Conservation (phyloP, 2,888 invertebrate genomes). For the Noctua pronuba region DNA sequence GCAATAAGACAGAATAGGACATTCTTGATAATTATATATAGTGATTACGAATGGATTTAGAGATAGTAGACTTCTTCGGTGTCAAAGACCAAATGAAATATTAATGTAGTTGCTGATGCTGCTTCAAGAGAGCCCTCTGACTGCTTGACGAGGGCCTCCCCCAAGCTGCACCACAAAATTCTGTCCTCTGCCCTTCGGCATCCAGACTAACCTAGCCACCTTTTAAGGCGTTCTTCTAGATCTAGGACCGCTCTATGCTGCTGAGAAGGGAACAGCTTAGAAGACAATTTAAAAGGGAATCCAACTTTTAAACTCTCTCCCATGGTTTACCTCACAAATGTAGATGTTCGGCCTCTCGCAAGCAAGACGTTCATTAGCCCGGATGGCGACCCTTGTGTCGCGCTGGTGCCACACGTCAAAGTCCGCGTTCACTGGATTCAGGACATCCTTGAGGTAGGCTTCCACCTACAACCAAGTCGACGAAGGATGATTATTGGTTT, state of each 20-base stretch:
- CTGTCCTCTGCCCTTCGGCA: background rate
- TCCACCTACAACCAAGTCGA: constrained; percentile 71
- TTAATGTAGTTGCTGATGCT: background rate
- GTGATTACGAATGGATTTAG: background rate
- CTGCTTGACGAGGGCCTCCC: background rate
- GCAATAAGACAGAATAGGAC: background rate
- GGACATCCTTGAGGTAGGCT: constrained; percentile 72
- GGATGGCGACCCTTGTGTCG: constrained; percentile 76
- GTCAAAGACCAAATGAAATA: background rate
- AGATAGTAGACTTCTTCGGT: background rate
- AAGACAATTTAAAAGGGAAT: too few relatives aligned
- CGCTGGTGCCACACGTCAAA: constrained; percentile 80
- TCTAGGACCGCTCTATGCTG: background rate
- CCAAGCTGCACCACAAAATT: background rate
- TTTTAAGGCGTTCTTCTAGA: background rate
- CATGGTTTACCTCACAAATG: constrained; percentile 80
- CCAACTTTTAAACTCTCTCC: background rate
- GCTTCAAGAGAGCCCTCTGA: background rate
- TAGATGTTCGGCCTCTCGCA: constrained; percentile 83
- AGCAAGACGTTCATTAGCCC: constrained; percentile 69
- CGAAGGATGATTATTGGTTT: background rate
- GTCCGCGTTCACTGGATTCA: constrained; percentile 74
- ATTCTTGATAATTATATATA: background rate
- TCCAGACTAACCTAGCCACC: background rate
- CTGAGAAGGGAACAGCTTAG: too few relatives aligned